Conservation (phyloP, 64 coral and sea anemone genomes). For the Catalaphyllia jardinei region DNA sequence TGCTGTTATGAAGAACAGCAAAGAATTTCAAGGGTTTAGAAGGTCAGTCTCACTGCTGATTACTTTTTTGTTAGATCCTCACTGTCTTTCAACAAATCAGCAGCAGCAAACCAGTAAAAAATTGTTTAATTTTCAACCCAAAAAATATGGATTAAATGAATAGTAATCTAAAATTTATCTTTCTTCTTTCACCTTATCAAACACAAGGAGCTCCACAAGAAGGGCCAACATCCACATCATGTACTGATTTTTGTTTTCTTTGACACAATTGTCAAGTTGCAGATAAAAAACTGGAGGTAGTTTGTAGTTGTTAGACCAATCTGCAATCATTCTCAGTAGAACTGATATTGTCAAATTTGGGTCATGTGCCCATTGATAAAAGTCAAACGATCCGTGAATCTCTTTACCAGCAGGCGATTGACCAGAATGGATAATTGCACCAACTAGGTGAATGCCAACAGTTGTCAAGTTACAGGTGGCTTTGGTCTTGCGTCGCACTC, state of each 20-base stretch:
- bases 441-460: constrained; percentile 12
- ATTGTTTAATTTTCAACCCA: no score
- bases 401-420: background rate
- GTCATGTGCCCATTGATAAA: constrained; percentile 21
- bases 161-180: no score
- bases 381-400: constrained; percentile 29
- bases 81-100: no score
- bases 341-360: constrained; percentile 16
- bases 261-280: constrained; percentile 46
- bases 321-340: background rate
- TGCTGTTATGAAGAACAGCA: no score
- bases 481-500: background rate
- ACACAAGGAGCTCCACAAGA: constrained; percentile 20
- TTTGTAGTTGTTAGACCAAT: background rate
- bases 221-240: constrained; percentile 21
- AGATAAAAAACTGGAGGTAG: constrained; percentile 47
- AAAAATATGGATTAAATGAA: no score
- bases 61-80: no score
- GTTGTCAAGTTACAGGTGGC: background rate
- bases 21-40: no score
- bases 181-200: no score
- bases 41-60: no score
- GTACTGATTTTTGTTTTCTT: constrained; percentile 56
- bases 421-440: background rate
- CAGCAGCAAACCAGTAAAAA: no score